A percentile compares a stretch with the other conserved stretches of the same genome.
These are phyloP conservation scores for Solea solea DNA, from an alignment of 2,113 vertebrate species.

Conservation along the genomic window DNA sequence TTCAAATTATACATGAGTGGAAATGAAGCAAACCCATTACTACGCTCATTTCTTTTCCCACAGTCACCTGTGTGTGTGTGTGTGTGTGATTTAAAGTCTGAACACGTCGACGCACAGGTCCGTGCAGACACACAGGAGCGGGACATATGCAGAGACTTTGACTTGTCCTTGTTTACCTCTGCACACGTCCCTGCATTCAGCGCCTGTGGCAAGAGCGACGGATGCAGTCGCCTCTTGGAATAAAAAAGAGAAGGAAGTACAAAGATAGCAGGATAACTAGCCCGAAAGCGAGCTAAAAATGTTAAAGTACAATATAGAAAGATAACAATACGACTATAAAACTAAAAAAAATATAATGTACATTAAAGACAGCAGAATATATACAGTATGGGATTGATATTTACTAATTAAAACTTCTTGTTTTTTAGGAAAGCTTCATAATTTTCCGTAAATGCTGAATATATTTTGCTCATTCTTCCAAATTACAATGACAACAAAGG, in stretches of 20 bases:
- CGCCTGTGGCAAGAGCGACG: constrained; percentile 56
- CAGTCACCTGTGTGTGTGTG: neutral
- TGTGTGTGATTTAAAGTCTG: constrained; percentile 41
- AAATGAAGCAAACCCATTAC: neutral
- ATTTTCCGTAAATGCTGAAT: no score
- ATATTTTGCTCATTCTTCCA: no score
- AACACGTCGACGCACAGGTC: constrained; percentile 49
- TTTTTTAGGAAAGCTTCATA: no score
- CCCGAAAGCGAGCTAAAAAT: no score
- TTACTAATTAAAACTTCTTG: no score
- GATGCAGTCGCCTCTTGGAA: constrained; percentile 58
- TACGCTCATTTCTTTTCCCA: neutral
- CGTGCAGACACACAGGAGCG: constrained; percentile 49
- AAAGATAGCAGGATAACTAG: no score
- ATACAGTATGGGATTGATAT: no score
- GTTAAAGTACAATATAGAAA: no score
- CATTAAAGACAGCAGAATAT: no score
- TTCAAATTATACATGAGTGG: neutral
- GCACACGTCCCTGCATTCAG: constrained; percentile 42
- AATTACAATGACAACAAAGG: no score
- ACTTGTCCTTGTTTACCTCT: constrained; percentile 75
- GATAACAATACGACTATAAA: no score
- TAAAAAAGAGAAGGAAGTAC: constrained; percentile 55
- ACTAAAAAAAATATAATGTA: no score
- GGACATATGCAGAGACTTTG: constrained; percentile 64